These are phyloP conservation scores for Macquaria australasica DNA, from an alignment of 2,113 vertebrate genomes.

Conservation along the genomic window DNA sequence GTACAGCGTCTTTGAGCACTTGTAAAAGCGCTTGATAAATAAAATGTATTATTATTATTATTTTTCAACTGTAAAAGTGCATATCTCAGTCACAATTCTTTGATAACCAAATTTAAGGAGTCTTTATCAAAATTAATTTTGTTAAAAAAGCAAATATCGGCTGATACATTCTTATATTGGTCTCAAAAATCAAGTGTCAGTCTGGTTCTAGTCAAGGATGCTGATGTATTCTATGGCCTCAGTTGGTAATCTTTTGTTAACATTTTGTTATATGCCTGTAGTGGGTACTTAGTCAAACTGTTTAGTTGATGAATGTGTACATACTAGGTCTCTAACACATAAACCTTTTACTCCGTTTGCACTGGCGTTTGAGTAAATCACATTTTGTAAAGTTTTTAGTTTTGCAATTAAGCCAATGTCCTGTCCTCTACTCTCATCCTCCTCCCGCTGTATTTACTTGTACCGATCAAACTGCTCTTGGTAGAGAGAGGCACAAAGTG, in stretches of 20 bases:
- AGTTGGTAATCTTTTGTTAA: neutral
- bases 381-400: neutral
- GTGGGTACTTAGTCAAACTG: neutral
- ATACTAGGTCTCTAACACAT: neutral
- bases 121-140: no score
- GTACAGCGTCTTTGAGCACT: no score
- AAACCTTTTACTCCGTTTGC: neutral
- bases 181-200: neutral
- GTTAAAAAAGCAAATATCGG: neutral
- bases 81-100: no score
- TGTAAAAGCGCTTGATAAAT: no score
- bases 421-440: slow-evolving; percentile 1
- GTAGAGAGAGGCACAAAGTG: neutral
- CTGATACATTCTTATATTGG: neutral
- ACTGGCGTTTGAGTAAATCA: neutral
- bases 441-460: neutral
- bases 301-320: neutral
- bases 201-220: neutral
- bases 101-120: no score
- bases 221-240: neutral
- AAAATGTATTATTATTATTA: no score
- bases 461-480: neutral
- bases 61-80: neutral
- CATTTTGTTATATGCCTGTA: neutral
- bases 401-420: neutral